Evolutionary conservation across 1,140 invertebrate species (phyloP), one percentile per base, ranked within the genome.

Genomic region (Aphelinus atriplicis): DNA sequence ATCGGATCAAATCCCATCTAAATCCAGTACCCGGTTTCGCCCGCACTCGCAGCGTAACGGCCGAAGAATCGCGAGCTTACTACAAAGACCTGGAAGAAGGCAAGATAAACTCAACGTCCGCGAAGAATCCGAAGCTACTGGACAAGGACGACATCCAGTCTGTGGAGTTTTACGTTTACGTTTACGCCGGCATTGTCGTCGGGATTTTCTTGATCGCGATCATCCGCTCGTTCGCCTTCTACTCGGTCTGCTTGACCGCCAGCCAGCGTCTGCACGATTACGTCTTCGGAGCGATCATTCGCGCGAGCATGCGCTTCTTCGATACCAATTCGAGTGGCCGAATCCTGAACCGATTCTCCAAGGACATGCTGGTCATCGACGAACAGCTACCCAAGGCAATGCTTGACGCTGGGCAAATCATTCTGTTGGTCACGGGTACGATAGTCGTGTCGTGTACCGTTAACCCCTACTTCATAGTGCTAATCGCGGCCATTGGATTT

Each of bases 311-410:
- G 91, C 84, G 90, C 68, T 96, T 96, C 80, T 96, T 95, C 77
- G 93, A 96, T 77, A 90, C 89, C 0, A 96, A 94, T 83, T 92
- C 93, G 3, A 92, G 91, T 56, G 93, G 93, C 2, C 83, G 93
- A 62, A 93, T 94, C 42, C 82, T 95, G 2, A 95, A 94, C 82
- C 84, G 93, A 61, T 95, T 95, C 78, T 92, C 93, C 1, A 94
- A 94, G 85, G 94, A 95, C 77, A 90, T 94, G 82, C 94, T 94
- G 1, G 90, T 92, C 1, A 91, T 97, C 78, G 97, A 98, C 82
- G 96, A 98, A 86, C 82, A 93, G 1, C 85, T 98, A 26, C 96
- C 97, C 66, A 87, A 89, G 62, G 89, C 91, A 10, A 89, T 94
- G 63, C 89, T 96, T 67, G 96, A 98, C 83, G 92, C 94, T 71